Percentiles rank a stretch among this genome's conserved stretches.
Evolutionary conservation across 2,797 vertebrate genomes (phyloP).

Genomic region (Ptychobarbus kaznakovi): DNA sequence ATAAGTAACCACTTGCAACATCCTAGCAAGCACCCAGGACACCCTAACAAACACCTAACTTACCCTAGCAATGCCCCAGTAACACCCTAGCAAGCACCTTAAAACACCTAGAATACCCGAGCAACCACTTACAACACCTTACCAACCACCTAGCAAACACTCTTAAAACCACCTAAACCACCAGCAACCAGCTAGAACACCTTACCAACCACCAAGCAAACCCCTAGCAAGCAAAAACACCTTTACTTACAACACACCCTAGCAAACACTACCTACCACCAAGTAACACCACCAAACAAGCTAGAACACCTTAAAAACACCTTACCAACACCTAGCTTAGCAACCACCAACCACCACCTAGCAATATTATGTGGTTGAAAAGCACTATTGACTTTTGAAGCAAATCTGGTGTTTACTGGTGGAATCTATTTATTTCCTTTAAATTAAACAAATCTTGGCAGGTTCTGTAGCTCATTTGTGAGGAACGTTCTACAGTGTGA

Average conservation of each 20-base stretch:
- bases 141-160: neutral
- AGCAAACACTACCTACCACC: too few species aligned
- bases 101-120: too few species aligned
- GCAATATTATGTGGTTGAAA: neutral
- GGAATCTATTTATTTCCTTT: slow-evolving; percentile 1
- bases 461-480: slow-evolving; percentile 13
- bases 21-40: neutral
- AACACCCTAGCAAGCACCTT: neutral
- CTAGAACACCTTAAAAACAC: neutral
- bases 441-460: neutral
- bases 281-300: neutral
- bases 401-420: neutral
- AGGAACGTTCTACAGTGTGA: neutral
- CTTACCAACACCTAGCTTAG: neutral
- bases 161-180: neutral
- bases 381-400: neutral
- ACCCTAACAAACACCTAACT: neutral
- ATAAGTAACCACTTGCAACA: neutral
- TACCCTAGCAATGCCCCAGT: neutral
- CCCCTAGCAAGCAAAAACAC: neutral
- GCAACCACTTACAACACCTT: too few species aligned
- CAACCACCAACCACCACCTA: neutral
- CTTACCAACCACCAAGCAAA: neutral
- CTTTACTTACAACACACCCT: neutral
- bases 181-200: neutral